Base-by-base conservation (phyloP, 2,113 vertebrate species). In the Microtus ochrogaster region DNA sequence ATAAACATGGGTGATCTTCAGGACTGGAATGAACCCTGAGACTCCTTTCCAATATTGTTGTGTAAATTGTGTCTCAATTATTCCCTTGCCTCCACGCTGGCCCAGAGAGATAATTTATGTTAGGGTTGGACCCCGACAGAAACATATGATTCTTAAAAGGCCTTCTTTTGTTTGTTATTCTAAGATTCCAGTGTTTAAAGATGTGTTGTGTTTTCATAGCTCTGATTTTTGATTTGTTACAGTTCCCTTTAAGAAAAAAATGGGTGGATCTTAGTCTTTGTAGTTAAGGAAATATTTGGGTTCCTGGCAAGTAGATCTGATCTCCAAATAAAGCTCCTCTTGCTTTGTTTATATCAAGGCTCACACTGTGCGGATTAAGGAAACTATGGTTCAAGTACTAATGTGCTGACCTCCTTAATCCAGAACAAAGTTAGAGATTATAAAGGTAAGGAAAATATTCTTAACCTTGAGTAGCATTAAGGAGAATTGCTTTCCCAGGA, bases 151-250 rank as follows among this genome's bases (percentile, higher is more conserved):
- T 92, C 39, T 52, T 84, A 79, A 72, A 49, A 39, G n/a, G 28
- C 19, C 36, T 91, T 92, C 66, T 90, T 33, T 89, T 85, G 33
- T 91, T 39, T n/a, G 47, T 2, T 49, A 58, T 91, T 96, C 17
- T 58, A 83, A 74, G 13, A 36, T 68, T 91, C 30, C 41, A 55
- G 30, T 49, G 9, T 74, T 96, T 49, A 68, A 91, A 58, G 72
- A 73, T 65, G 30, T 61, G 66, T 65, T 28, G 6, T 0, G 0
- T 13, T 24, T 78, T 92, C 21, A 28, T 65, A 90, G 30, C 36
- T n/a, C 39, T 65, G 65, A 4, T 65, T 82, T 84, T 73, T n/a
- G 21, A 68, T 73, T 86, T 4, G 14, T 2, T 39, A 33, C 55
- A 36, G 3, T 2, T 44, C 7, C 17, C 33, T 91, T 90, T 28